A percentile compares a stretch with the other conserved stretches of the same genome.
Conservation (phyloP, 2,797 vertebrate genomes). For the Taeniopygia guttata region DNA sequence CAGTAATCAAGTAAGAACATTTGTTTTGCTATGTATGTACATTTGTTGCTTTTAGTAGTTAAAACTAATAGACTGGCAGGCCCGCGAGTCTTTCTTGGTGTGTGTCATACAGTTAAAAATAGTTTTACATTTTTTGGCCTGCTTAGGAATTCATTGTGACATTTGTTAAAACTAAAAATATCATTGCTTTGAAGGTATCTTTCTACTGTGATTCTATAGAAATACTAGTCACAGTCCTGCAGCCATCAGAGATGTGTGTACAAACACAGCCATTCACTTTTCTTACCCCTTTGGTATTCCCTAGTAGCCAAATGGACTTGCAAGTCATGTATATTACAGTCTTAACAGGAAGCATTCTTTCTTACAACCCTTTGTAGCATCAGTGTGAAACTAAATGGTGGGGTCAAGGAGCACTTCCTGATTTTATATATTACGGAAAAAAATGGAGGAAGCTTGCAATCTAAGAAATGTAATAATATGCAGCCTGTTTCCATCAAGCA, state of each 20-base stretch:
- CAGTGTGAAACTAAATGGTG: background rate
- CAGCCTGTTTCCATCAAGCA: background rate
- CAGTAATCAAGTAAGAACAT: background rate
- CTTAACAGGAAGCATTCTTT: background rate
- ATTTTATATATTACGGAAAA: background rate
- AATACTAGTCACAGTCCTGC: background rate
- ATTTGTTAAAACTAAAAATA: background rate
- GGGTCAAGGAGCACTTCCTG: background rate
- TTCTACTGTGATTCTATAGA: rapidly evolving
- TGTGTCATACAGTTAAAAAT: background rate
- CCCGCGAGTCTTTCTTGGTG: background rate
- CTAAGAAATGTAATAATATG: background rate
- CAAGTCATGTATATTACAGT: rapidly evolving
- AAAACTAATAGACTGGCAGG: background rate
- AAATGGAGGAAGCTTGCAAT: background rate
- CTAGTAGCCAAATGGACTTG: background rate
- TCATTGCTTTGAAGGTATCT: background rate
- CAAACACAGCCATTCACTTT: background rate
- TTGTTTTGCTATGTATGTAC: rapidly evolving
- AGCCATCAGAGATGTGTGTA: background rate
- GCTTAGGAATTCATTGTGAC: background rate
- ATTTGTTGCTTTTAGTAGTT: background rate
- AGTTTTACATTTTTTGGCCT: background rate
- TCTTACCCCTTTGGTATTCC: background rate
- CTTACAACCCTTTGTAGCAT: background rate